A percentile compares a stretch with the other conserved stretches of the same genome.
phyloP scores from a whole-genome alignment of 2,888 invertebrate species.

The Campaea margaritaria region DNA sequence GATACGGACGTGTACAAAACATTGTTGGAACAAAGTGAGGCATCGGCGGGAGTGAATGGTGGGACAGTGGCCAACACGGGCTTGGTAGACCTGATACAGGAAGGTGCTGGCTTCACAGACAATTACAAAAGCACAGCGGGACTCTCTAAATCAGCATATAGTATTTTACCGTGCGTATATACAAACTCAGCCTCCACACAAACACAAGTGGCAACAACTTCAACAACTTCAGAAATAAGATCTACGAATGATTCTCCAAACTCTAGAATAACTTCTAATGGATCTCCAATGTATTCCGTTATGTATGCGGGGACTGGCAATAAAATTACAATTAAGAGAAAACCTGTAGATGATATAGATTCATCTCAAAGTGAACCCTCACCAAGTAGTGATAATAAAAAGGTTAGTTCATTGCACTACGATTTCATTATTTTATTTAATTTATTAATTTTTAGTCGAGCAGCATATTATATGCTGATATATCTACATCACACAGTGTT shows the following conservation, averaged over 20 bases:
- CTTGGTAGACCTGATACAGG: constrained; percentile 90
- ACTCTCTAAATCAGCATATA: constrained; percentile 90
- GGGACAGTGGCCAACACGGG: constrained; percentile 84
- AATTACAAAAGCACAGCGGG: constrained; percentile 90
- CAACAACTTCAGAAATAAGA: constrained; percentile 64
- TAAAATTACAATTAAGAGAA: constrained; percentile 93
- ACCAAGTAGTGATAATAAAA: constrained; percentile 67
- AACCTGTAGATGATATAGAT: constrained; percentile 87
- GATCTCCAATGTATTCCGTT: constrained; percentile 88
- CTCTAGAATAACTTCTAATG: constrained; percentile 73
- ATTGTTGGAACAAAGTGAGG: constrained; percentile 82
- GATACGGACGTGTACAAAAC: constrained; percentile 89
- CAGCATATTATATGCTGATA: not conserved
- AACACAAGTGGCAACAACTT: constrained; percentile 69
- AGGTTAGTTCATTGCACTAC: constrained; percentile 10
- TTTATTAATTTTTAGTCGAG: too few relatives aligned
- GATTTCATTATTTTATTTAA: constrained; percentile 34
- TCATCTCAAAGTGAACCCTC: constrained; percentile 68
- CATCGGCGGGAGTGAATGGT: constrained; percentile 80
- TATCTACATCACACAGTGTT: not conserved
- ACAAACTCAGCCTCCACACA: constrained; percentile 86
- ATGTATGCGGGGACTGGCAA: constrained; percentile 92
- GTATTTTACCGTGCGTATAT: constrained; percentile 90
- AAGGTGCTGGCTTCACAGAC: constrained; percentile 91
- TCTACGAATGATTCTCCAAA: constrained; percentile 72